These are phyloP conservation scores for human (Homo sapiens) DNA, from an alignment of 2,113 vertebrate genomes.

Conservation along the genomic window DNA sequence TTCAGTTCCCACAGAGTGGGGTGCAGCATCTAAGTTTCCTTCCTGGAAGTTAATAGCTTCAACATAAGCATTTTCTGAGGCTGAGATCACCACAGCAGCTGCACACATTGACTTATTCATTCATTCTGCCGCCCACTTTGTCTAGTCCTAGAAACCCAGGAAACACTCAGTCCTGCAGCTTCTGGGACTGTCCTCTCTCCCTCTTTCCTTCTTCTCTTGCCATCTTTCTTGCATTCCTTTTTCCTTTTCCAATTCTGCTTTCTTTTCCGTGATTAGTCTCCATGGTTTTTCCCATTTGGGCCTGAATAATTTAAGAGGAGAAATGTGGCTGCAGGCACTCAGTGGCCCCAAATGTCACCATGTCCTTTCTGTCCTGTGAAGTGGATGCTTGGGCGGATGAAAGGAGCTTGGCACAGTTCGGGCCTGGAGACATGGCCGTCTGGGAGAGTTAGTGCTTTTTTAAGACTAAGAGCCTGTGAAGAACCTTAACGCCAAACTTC, in stretches of 20 bases:
- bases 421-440: background rate
- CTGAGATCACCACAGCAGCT: slow-evolving; percentile 57
- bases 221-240: background rate
- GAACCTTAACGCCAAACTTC: background rate
- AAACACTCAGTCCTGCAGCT: background rate
- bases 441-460: background rate
- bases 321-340: too few relatives aligned
- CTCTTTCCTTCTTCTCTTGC: background rate
- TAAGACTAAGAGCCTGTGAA: background rate
- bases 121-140: background rate
- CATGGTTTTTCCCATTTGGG: background rate
- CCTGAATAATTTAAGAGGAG: background rate
- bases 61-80: slow-evolving; percentile 53
- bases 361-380: background rate
- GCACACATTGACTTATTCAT: background rate
- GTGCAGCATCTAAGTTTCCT: background rate
- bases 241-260: background rate
- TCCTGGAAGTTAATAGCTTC: slow-evolving; percentile 56
- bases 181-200: too few relatives aligned
- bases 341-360: background rate
- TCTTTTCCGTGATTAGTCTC: background rate
- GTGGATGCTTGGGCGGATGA: background rate
- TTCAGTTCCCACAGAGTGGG: background rate
- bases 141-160: background rate
- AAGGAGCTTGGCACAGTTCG: background rate